Conservation (phyloP, 2,113 vertebrate genomes). For the Cebus imitator region DNA sequence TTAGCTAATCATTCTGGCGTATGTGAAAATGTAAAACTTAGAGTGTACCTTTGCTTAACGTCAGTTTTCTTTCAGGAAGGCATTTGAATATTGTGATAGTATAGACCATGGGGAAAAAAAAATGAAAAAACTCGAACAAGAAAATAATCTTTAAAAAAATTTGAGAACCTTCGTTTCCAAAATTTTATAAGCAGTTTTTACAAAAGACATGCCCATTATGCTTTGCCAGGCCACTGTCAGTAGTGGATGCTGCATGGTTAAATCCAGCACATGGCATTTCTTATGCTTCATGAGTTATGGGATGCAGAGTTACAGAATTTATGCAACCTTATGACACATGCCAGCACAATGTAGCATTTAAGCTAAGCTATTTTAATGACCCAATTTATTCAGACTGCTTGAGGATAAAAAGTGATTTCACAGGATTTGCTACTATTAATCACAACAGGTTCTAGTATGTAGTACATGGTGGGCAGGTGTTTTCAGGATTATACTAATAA, state of each 20-base stretch:
- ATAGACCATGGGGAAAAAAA: not conserved
- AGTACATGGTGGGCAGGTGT: slow-evolving; percentile 43
- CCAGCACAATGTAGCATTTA: slow-evolving; percentile 38
- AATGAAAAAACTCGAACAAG: not conserved
- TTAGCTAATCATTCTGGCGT: not conserved
- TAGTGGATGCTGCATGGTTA: not conserved
- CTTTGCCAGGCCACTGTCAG: not conserved
- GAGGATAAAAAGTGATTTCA: slow-evolving; percentile 60
- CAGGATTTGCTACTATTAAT: slow-evolving; percentile 58
- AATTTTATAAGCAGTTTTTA: not conserved
- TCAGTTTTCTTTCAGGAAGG: not conserved
- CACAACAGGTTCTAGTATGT: not conserved
- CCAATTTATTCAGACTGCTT: slow-evolving; percentile 57
- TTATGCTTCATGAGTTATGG: not conserved
- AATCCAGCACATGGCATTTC: not conserved
- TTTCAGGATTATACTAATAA: slow-evolving; percentile 66
- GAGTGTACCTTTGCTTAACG: not conserved
- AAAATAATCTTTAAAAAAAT: slow-evolving; percentile 8
- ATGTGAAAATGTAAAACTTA: not conserved
- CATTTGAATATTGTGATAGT: not conserved
- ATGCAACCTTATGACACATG: slow-evolving; percentile 14
- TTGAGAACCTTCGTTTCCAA: not conserved
- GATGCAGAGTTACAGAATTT: not conserved
- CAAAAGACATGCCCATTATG: not conserved
- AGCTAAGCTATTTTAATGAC: slow-evolving; percentile 55